phyloP scores from a whole-genome alignment of 2,113 vertebrate genomes.

The Pelvicachromis taeniatus region DNA sequence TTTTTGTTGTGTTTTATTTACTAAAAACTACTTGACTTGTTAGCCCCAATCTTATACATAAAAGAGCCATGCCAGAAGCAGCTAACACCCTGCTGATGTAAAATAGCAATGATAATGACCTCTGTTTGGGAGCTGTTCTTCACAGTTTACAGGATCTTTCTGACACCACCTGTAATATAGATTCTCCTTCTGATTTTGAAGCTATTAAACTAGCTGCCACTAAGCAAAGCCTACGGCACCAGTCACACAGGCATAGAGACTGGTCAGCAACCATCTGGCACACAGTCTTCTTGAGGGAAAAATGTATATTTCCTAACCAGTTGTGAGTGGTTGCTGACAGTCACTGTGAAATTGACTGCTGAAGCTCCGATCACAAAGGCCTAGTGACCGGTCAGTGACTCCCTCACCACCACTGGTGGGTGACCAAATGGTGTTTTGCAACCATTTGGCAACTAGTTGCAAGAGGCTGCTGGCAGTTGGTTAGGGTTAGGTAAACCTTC shows the following conservation, averaged over 20 bases:
- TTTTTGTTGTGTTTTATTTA: no score
- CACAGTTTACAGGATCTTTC: background rate
- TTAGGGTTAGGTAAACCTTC: background rate
- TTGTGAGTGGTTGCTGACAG: background rate
- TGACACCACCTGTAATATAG: background rate
- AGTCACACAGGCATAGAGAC: background rate
- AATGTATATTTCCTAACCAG: background rate
- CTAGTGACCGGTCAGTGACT: background rate
- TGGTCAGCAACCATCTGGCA: background rate
- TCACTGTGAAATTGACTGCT: background rate
- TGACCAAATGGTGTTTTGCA: background rate
- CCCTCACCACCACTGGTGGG: accelerated
- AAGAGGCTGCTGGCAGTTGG: background rate
- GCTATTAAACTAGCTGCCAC: background rate
- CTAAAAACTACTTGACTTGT: background rate
- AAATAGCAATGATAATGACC: background rate
- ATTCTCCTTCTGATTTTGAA: background rate
- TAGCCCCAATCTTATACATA: background rate
- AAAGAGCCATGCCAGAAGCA: background rate
- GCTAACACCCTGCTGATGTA: background rate
- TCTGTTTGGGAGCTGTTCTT: background rate
- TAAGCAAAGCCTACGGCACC: background rate
- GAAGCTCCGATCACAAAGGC: background rate
- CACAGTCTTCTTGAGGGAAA: accelerated
- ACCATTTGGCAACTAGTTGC: background rate